These are phyloP conservation scores for Reinhardtius hippoglossoides DNA, from an alignment of 2,113 vertebrate genomes.

Conservation along the genomic window DNA sequence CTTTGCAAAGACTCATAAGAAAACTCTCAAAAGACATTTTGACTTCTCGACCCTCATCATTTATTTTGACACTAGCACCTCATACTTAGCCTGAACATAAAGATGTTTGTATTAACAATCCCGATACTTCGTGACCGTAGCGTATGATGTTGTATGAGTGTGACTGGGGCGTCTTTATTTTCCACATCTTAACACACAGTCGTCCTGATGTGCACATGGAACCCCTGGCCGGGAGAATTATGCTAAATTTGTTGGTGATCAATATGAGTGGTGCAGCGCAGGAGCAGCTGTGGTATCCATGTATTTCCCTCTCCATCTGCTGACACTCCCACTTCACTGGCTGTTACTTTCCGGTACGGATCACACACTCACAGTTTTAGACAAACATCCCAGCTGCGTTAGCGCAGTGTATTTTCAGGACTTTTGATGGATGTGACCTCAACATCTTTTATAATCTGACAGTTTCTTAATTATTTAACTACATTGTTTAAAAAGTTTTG, in stretches of 20 bases:
- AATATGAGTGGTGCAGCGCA: conserved; percentile 53
- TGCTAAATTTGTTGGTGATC: conserved; percentile 53
- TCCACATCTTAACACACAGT: background rate
- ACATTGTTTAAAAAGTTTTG: background rate
- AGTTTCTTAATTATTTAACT: background rate
- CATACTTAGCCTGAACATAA: background rate
- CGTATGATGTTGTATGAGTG: background rate
- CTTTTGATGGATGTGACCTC: conserved; percentile 51
- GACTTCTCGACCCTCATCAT: too few relatives aligned
- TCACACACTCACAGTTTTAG: conserved; percentile 26
- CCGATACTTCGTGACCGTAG: background rate
- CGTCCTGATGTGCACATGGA: conserved; percentile 11
- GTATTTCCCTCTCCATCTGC: conserved; percentile 72
- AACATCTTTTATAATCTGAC: conserved; percentile 14
- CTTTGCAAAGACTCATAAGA: too few relatives aligned
- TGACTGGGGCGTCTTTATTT: background rate
- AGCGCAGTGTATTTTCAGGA: conserved; percentile 43
- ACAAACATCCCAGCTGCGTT: conserved; percentile 62
- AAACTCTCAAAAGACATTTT: too few relatives aligned
- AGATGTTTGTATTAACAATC: background rate
- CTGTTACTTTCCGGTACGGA: conserved; percentile 51
- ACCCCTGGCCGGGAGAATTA: conserved; percentile 35
- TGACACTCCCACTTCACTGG: conserved; percentile 62
- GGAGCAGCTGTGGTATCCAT: conserved; percentile 66
- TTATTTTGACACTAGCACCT: background rate